Base-by-base conservation (phyloP, 2,888 invertebrate genomes). In the Nemotelus pantherinus region DNA sequence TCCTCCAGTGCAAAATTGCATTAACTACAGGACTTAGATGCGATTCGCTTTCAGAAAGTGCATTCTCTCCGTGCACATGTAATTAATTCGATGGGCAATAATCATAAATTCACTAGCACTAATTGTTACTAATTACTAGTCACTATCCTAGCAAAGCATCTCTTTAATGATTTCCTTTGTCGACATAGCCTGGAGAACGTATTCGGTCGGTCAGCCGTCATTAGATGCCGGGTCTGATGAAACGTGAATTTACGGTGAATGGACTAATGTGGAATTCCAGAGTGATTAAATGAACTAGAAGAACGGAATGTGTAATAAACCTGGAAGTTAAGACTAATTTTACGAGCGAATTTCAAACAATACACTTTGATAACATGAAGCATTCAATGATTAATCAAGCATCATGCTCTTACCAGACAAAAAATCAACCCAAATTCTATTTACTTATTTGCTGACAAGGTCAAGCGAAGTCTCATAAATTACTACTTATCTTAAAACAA, bases 31-130 rank as follows among this genome's bases (percentile, higher is more conserved):
- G 39, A 47, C 60, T 60, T 70, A 55, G 55, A 53, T 70, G 70
- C 10, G 55, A 70, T 70, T 53, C 70, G 41, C 47, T 70, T 39
- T 44, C 50, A 50, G 25, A 25, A 25, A 25, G 25, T 25, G 25
- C 25, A 25, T 25, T 70, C 70, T 50, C 74, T 10, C 25, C 50
- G 60, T 70, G 10, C 55, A 55, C 70, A 74, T 63, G 76, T 76
- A 76, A 76, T 76, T 76, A 76, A 76, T 76, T 76, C 76, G 76
- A 76, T 76, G 76, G 53, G 76, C 76, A 76, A 76, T 76, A 65
- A 76, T 76, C 76, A 76, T 76, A 76, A 76, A 76, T 76, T 76
- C 76, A 65, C 47, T 67, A 48, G 76, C 64, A 76, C 76, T 76
- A 76, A 76, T 76, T 76, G 76, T 76, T 65, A 76, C 76, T 65